These are phyloP conservation scores for Aramus guarauna DNA, from an alignment of 2,113 vertebrate species.

Conservation along the genomic window DNA sequence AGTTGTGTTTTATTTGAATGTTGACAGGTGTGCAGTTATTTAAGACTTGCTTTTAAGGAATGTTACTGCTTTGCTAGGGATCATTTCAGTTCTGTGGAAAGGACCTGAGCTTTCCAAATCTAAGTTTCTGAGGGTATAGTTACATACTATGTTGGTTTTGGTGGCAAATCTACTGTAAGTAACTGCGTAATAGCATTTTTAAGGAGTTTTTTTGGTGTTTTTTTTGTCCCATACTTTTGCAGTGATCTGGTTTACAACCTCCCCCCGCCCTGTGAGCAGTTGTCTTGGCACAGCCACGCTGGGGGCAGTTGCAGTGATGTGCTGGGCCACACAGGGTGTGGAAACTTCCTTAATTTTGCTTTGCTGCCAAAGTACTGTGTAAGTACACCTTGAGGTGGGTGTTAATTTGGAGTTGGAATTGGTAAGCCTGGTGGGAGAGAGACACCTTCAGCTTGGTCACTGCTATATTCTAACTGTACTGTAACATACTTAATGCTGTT, in stretches of 20 bases:
- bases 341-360: not conserved
- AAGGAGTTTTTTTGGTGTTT: not conserved
- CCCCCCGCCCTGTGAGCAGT: not conserved
- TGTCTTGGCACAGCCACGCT: not conserved
- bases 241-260: not conserved
- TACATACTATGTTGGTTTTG: not conserved
- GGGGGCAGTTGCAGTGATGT: not conserved
- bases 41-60: constrained; percentile 33
- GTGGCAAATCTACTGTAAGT: not conserved
- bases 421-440: not conserved
- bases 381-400: not conserved
- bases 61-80: not conserved
- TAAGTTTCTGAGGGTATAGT: not conserved
- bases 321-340: not conserved
- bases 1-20: constrained; percentile 31
- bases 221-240: not conserved
- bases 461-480: not conserved
- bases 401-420: not conserved
- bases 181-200: not conserved
- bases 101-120: not conserved
- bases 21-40: constrained; percentile 48
- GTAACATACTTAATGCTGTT: fast-evolving
- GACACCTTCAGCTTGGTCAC: not conserved
- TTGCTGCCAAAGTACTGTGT: not conserved
- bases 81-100: not conserved